Conservation (phyloP, 2,113 vertebrate genomes). For the Rafetus swinhoei region DNA sequence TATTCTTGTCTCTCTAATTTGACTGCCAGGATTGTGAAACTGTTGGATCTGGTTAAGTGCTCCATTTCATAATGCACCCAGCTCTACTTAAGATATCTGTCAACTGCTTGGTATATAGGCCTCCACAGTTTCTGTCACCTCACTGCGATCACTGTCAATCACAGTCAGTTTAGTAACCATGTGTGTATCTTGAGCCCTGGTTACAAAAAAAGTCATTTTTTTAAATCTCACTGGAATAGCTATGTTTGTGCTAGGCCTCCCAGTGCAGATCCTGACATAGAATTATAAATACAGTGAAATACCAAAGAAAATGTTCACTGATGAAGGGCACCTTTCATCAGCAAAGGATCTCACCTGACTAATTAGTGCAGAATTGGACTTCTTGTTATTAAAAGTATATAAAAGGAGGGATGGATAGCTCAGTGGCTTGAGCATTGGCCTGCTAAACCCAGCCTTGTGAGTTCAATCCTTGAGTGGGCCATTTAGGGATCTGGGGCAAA, state of each 20-base stretch:
- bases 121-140: neutral
- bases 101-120: neutral
- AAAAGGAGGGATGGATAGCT: no score
- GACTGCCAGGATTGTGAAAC: neutral
- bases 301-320: neutral
- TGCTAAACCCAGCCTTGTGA: no score
- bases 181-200: accelerated
- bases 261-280: accelerated
- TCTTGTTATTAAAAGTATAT: neutral
- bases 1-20: neutral
- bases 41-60: neutral
- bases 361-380: accelerated
- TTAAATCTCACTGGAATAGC: neutral
- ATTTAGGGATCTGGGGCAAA: no score
- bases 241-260: no score
- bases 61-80: neutral
- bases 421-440: no score
- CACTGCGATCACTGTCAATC: neutral
- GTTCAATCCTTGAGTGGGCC: no score
- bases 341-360: neutral
- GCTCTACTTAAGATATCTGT: neutral
- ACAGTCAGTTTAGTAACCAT: neutral
- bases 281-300: neutral
- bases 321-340: neutral
- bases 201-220: accelerated